These are phyloP conservation scores for Rhombomys opimus DNA, from an alignment of 2,113 vertebrate species.

Conservation along the genomic window DNA sequence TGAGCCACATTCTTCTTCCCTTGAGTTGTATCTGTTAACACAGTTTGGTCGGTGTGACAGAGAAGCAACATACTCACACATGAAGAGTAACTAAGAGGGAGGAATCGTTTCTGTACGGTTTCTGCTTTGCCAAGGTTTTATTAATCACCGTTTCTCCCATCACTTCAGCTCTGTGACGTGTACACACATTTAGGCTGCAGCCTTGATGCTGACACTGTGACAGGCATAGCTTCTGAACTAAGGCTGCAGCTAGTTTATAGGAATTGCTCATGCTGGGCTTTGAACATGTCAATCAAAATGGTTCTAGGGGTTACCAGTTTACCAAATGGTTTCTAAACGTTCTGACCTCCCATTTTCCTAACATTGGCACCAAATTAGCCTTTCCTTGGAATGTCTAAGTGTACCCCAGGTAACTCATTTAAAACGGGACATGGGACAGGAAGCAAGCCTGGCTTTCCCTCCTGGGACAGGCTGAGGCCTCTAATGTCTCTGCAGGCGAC, in stretches of 20 bases:
- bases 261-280: background rate
- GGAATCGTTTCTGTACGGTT: background rate
- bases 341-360: background rate
- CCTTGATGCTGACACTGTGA: background rate
- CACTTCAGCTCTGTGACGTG: background rate
- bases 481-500: background rate
- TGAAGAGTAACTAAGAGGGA: background rate
- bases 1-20: background rate
- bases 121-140: background rate
- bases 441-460: background rate
- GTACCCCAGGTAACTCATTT: background rate
- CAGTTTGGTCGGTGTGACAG: background rate
- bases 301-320: background rate
- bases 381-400: background rate
- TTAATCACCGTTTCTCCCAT: background rate
- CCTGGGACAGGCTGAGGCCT: background rate
- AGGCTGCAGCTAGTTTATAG: background rate
- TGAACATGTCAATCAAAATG: background rate
- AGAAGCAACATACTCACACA: background rate
- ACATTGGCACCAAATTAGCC: background rate
- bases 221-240: background rate
- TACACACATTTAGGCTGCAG: background rate
- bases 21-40: background rate
- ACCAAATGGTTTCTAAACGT: background rate
- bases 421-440: background rate